A percentile compares a stretch with the other conserved stretches of the same genome.
Evolutionary conservation across 2,888 invertebrate species (phyloP).

Genomic region (Digitonthophagus gazella): DNA sequence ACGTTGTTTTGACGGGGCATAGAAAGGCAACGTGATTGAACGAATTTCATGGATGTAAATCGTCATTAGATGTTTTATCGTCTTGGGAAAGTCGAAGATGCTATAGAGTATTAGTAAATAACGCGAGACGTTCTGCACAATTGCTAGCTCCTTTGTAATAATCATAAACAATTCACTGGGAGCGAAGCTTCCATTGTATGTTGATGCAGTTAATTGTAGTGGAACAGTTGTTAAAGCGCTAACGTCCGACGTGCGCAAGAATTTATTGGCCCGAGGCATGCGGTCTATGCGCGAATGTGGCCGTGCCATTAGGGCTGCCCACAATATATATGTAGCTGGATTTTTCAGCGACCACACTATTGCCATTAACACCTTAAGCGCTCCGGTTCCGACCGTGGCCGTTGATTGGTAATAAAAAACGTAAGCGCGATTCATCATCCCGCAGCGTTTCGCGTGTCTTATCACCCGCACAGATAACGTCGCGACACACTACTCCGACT

Average conservation of each 20-base stretch:
- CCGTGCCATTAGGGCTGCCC: background rate
- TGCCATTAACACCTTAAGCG: background rate
- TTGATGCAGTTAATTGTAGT: background rate
- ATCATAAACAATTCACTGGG: background rate
- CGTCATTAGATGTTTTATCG: background rate
- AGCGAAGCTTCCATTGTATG: background rate
- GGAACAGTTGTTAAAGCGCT: background rate
- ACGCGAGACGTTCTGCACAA: background rate
- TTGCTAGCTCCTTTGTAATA: background rate
- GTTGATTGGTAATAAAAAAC: background rate
- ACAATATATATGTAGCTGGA: background rate
- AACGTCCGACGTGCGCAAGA: background rate
- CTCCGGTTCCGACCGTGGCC: background rate
- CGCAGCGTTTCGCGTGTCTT: background rate
- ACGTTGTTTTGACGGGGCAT: background rate
- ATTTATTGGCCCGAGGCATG: background rate
- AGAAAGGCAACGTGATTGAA: background rate
- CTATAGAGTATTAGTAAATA: background rate
- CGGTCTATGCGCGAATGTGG: background rate
- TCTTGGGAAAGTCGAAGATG: background rate
- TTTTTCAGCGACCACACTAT: background rate
- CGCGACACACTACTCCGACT: constrained; percentile 46
- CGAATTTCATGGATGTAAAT: background rate
- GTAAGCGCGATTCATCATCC: background rate
- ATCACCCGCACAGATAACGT: constrained; percentile 36